A percentile compares a stretch with the other conserved stretches of the same genome.
Evolutionary conservation across 2,888 invertebrate genomes (phyloP).

Genomic region (Branchipolynoe longqiensis): DNA sequence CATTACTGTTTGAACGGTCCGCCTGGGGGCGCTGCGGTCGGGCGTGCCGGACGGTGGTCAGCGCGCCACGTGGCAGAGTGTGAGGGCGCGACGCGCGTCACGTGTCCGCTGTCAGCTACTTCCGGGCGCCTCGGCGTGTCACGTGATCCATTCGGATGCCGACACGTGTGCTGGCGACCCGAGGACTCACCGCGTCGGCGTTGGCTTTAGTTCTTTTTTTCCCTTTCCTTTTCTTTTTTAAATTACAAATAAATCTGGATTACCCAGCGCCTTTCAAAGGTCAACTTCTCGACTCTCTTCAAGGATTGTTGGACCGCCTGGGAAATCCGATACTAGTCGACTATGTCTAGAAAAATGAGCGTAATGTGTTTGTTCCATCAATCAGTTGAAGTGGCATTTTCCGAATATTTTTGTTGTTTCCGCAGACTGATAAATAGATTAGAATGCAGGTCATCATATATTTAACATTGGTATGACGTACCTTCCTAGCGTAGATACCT

Average conservation of each 20-base stretch:
- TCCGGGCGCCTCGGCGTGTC: not conserved
- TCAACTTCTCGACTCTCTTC: not conserved
- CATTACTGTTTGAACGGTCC: conserved; percentile 33
- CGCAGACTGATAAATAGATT: no score
- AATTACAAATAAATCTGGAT: not conserved
- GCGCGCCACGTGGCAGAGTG: conserved; percentile 1
- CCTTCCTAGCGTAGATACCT: no score
- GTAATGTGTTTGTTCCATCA: no score
- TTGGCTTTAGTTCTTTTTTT: no score
- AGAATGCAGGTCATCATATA: no score
- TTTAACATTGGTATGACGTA: no score
- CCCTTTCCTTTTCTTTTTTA: not conserved
- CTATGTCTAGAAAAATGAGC: no score
- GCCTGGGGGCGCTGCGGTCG: not conserved
- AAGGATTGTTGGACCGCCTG: not conserved
- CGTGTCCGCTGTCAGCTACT: not conserved
- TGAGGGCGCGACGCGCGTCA: not conserved
- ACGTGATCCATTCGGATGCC: not conserved
- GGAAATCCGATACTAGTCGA: no score
- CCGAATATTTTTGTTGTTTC: no score
- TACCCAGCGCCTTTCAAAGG: not conserved
- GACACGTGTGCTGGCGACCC: not conserved
- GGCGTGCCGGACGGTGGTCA: not conserved
- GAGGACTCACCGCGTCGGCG: no score
- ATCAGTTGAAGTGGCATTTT: no score